Base-by-base conservation (phyloP, 2,797 vertebrate species). In the Tympanoctomys barrerae region DNA sequence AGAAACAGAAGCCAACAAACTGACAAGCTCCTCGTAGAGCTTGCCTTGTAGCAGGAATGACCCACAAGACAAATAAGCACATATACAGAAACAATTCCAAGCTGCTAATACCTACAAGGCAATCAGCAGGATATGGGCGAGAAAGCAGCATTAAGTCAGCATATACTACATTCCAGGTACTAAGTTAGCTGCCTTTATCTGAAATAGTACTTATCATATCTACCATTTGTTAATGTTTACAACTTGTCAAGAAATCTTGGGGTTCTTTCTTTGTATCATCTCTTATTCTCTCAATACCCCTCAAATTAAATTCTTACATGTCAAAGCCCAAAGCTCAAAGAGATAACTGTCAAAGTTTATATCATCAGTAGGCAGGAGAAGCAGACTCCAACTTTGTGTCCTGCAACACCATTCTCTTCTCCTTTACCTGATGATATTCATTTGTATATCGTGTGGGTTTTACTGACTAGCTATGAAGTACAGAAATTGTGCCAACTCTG, bases 231-330 rank as follows among this genome's bases (percentile, higher is more conserved):
- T 4, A 70, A 39, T 57, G 54, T 13, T 79, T 90, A 89, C 92
- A 59, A 89, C 24, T 49, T 7, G 78, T 7, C 85, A 88, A 46
- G 85, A 95, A 91, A 73, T 26, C 18, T 8, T 39, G 71, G 22
- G 26, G 8, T 8, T 83, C 59, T 89, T 77, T 62, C 33, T 85
- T 78, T 70, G 83, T 42, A 70, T 49, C 71, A 71, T 26, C 28
- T 70, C 28, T 70, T 71, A 80, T 5, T 64, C 54, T 87, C 36
- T 59, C 10, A 59, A 77, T 88, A 66, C 71, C 70, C 59, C 73
- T 92, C 4, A 7, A 22, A 80, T 54, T 89, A 87, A 91, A 87
- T 93, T 80, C 68, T 88, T 26, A 93, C 54, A 92, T 7, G 28
- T 77, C 54, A 85, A 95, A 90, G 24, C 52, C 21, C 75, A 83